Conservation (phyloP, 2,888 invertebrate genomes). For the Herminia tarsipennalis region DNA sequence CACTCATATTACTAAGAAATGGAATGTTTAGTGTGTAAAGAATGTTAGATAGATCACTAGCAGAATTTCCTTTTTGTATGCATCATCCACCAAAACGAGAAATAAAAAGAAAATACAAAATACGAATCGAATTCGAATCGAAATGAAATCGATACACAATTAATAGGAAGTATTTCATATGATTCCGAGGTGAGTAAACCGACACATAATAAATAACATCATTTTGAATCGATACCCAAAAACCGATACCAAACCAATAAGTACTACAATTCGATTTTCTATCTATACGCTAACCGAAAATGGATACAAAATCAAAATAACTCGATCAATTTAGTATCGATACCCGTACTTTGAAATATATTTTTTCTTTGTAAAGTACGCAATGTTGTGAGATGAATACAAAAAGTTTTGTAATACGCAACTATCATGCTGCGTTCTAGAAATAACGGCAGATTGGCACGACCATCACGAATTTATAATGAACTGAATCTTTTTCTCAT, state of each 20-base stretch:
- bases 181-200: no score
- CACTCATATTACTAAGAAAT: conserved; percentile 72
- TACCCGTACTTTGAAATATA: no score
- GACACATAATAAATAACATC: no score
- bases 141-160: no score
- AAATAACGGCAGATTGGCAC: conserved; percentile 50
- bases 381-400: conserved; percentile 13
- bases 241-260: no score
- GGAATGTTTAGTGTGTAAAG: conserved; percentile 76
- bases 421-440: conserved; percentile 27
- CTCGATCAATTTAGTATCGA: no score
- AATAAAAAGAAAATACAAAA: no score
- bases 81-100: not conserved
- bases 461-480: conserved; percentile 48
- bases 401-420: conserved; percentile 9
- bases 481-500: conserved; percentile 15
- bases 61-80: conserved; percentile 15
- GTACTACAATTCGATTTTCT: no score
- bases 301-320: no score
- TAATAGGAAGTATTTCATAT: no score
- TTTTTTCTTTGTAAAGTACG: conserved; percentile 9
- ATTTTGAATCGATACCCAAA: no score
- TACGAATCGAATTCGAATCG: no score
- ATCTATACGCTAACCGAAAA: not conserved
- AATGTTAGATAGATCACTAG: conserved; percentile 54